phyloP scores from a whole-genome alignment of 1,140 invertebrate species.

The Aphaenogaster floridana region DNA sequence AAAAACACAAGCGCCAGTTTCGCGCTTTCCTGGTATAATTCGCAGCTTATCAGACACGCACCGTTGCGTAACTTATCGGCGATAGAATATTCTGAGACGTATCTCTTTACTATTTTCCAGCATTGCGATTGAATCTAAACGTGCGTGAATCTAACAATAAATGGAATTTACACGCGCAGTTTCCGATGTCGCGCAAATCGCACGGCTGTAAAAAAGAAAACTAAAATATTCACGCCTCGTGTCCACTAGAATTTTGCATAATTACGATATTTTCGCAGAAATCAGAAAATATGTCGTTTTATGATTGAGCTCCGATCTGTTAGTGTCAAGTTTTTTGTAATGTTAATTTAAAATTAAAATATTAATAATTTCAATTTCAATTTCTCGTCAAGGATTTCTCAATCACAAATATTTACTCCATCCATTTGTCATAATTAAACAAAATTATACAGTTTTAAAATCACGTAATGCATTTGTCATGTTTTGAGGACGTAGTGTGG shows the following conservation, averaged over 20 bases:
- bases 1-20: background rate
- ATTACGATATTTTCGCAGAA: slow-evolving; percentile 1
- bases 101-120: background rate
- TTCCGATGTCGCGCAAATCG: background rate
- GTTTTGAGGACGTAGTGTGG: background rate
- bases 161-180: background rate
- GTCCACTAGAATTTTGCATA: background rate
- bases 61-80: slow-evolving; percentile 12
- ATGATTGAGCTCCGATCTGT: background rate
- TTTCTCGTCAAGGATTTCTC: too few species aligned
- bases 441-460: background rate
- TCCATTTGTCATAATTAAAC: background rate
- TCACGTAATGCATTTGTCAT: background rate
- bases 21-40: background rate
- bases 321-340: background rate
- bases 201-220: slow-evolving; percentile 1
- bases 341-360: background rate
- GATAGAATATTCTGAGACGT: background rate
- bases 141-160: background rate
- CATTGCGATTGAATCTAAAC: background rate
- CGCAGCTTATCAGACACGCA: slow-evolving; percentile 25
- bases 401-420: background rate
- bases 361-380: slow-evolving; percentile 18
- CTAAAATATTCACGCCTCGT: background rate
- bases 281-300: background rate